Conservation (phyloP, 2,888 invertebrate genomes). For the Rotaria socialis region DNA sequence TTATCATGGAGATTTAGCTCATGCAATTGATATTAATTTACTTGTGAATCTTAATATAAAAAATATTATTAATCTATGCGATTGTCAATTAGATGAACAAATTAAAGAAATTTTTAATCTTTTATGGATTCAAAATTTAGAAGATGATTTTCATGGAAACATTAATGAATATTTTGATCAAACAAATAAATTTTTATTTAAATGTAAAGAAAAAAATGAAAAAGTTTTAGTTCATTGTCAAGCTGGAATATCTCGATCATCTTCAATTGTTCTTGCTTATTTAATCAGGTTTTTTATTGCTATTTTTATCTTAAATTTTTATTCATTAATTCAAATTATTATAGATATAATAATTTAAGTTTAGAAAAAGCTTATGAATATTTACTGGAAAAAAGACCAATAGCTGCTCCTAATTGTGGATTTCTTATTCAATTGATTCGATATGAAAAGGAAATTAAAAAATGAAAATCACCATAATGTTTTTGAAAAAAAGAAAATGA, state of each 20-base stretch:
- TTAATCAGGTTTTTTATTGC: background rate
- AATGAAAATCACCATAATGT: background rate
- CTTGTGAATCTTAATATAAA: background rate
- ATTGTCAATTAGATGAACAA: background rate
- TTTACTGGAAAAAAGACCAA: background rate
- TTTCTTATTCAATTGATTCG: constrained; percentile 25
- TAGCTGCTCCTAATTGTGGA: background rate
- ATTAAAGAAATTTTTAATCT: background rate
- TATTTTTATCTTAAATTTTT: background rate
- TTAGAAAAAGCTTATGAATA: background rate
- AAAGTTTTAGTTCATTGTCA: constrained; percentile 21
- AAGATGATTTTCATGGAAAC: background rate
- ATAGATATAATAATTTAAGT: background rate
- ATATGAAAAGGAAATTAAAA: background rate
- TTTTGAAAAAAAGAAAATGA: too few relatives aligned
- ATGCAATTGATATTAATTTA: background rate
- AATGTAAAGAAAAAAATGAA: background rate
- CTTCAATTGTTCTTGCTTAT: background rate
- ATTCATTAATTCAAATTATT: background rate
- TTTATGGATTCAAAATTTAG: background rate
- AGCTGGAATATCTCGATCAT: constrained; percentile 18
- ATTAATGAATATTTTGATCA: background rate
- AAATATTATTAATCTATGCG: background rate
- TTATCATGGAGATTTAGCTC: constrained; percentile 25
- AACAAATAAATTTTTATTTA: background rate